Base-by-base conservation (phyloP, 2,888 invertebrate species). In the Ophion costatus region DNA sequence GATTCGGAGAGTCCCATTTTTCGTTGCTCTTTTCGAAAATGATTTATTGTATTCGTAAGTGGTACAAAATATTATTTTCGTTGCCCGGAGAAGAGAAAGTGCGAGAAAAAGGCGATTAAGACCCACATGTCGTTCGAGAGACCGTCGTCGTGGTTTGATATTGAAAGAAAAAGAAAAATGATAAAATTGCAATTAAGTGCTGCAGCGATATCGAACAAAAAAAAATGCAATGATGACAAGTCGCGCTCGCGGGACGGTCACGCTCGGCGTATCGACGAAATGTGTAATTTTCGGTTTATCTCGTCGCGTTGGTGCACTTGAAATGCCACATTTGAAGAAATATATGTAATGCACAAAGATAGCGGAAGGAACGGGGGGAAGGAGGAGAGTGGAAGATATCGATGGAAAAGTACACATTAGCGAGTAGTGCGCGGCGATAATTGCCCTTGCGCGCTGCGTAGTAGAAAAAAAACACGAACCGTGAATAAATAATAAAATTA, bases 71-170 rank as follows among this genome's bases (percentile, higher is more conserved):
- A 61, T 61, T 14, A 63, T 71, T 51, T 64, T 57, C 29, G 66
- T 33, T 71, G 22, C 22, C 24, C 38, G 38, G 17, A 63, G 56
- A 17, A 17, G 82, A 71, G 71, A 82, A 76, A 77, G 77, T 77
- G 57, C 24, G 14, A 24, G 20, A 80, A 61, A 69, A 75, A n/a
- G 51, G 64, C 71, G 57, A 22, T 17, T 38, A 56, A 22, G 64
- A 7, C 11, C 63, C 17, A 42, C 33, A 17, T 51, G 51, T 42
- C 66, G 20, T 57, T 22, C 22, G 56, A 57, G 73, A 59, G 20
- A 45, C 67, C 61, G 29, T 67, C 67, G 42, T 6, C 64, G 29
- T 82, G 51, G 42, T 71, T 70, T 57, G 29, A 69, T 69, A 51
- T 51, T 17, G 24, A 51, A 0, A 69, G 45, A 17, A 69, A 9